A percentile compares a stretch with the other conserved stretches of the same genome.
These are phyloP conservation scores for Anolis carolinensis DNA, from an alignment of 2,113 vertebrate species.

Conservation along the genomic window DNA sequence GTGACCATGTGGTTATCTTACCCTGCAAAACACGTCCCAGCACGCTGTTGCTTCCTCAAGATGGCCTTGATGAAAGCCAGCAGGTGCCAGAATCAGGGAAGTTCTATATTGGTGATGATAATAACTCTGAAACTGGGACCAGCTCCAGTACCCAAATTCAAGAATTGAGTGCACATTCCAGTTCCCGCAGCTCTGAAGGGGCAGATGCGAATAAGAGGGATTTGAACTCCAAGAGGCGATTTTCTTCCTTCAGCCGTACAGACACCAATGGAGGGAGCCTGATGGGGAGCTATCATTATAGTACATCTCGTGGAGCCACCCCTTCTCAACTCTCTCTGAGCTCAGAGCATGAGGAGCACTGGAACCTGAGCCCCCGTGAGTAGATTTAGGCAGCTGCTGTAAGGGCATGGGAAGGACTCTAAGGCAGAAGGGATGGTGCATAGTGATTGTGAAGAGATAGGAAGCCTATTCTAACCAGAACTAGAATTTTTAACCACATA, in stretches of 20 bases:
- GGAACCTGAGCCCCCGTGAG: constrained; percentile 73
- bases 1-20: constrained; percentile 89
- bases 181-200: constrained; percentile 48
- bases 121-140: constrained; percentile 46
- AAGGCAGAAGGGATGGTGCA: no score
- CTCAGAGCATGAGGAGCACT: constrained; percentile 29
- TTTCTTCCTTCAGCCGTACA: constrained; percentile 48
- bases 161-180: constrained; percentile 48
- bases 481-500: not conserved
- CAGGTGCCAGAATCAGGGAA: constrained; percentile 49
- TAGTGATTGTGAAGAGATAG: not conserved
- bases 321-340: constrained; percentile 52
- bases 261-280: constrained; percentile 51
- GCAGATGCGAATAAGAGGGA: constrained; percentile 30
- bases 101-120: constrained; percentile 69
- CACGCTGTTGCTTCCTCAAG: constrained; percentile 58
- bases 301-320: constrained; percentile 28
- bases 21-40: constrained; percentile 71
- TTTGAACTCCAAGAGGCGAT: constrained; percentile 32
- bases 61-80: constrained; percentile 40
- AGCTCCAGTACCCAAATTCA: constrained; percentile 56
- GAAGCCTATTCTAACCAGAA: not conserved
- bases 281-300: constrained; percentile 62
- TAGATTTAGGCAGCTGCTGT: not conserved
- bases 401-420: not conserved